phyloP scores from a whole-genome alignment of 2,113 vertebrate species.

The Oncorhynchus nerka region DNA sequence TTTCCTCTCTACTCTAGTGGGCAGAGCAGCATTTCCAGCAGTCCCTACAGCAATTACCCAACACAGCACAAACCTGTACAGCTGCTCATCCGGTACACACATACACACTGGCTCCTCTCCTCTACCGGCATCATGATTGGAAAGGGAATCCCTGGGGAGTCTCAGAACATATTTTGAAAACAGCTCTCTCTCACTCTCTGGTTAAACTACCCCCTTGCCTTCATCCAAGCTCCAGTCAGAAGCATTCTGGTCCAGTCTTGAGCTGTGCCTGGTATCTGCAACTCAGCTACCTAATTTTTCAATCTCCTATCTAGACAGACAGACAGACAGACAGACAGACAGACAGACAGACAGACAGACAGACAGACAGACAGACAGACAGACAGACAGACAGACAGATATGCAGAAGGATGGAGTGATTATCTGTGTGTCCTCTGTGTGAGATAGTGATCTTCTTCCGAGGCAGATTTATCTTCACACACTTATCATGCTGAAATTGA shows the following conservation, averaged over 20 bases:
- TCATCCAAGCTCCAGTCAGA: no score
- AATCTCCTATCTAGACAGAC: background rate
- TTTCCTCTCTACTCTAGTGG: background rate
- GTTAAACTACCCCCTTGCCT: no score
- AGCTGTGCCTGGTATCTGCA: constrained; percentile 2
- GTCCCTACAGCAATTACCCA: constrained; percentile 38
- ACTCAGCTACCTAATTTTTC: constrained; percentile 37
- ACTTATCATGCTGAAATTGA: constrained; percentile 46
- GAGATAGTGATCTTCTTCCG: constrained; percentile 10
- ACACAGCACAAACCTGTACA: constrained; percentile 11
- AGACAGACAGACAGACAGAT: no score
- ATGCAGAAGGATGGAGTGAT: background rate
- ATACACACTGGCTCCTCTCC: constrained; percentile 1
- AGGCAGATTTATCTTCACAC: constrained; percentile 25
- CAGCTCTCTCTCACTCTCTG: no score
- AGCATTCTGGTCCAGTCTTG: background rate
- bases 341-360: no score
- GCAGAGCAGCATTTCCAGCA: background rate
- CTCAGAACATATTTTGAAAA: no score
- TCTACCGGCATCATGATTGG: constrained; percentile 1
- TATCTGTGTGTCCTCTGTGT: no score
- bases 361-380: accelerated
- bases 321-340: no score
- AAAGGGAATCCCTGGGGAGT: constrained; percentile 7
- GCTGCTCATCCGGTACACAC: constrained; percentile 35